Evolutionary conservation across 2,797 vertebrate genomes (phyloP), one percentile per base, ranked within the genome.

Genomic region (Kryptolebias ocellatus): DNA sequence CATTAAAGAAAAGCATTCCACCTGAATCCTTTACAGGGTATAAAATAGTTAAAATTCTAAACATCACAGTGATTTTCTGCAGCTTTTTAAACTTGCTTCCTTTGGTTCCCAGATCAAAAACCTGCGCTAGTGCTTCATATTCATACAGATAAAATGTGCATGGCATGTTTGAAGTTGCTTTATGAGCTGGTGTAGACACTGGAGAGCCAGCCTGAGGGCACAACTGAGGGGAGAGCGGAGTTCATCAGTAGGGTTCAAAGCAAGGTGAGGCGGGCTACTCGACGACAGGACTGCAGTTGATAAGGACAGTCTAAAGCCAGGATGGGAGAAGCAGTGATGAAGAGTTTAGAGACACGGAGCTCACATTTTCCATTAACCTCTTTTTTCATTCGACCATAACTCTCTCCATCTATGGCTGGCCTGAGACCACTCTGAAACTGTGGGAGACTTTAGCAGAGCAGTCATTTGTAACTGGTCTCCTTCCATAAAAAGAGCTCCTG

Each of bases 301-400:
- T 74, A 68, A 81, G 67, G 65, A 70, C 60, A 47, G 69, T 42
- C 60, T 53, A 64, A 39, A 70, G 76, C 59, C 66, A 65, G 60
- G 57, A 67, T 16, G 62, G 63, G 54, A 53, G 62, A 60, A 65
- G 52, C 53, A 64, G 60, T 75, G 72, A 80, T 57, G 67, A 80
- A 74, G 79, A 72, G 76, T 79, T 74, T 37, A 75, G 74, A 79
- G 73, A 87, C 76, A 80, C 62, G 49, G 45, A 65, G 76, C 88
- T 90, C 83, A 85, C 69, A 86, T 89, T 92, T 91, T 87, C 87
- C 89, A 88, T 88, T 78, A 86, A 81, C 74, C 83, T 84, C 80
- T 64, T 72, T 84, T 86, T 79, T 76, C 73, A 74, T 70, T 64
- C 45, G 31, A 85, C 71, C 83, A 63, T 78, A 79, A 83, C 77